phyloP scores from a whole-genome alignment of 2,797 vertebrate species.

The Peromyscus eremicus region DNA sequence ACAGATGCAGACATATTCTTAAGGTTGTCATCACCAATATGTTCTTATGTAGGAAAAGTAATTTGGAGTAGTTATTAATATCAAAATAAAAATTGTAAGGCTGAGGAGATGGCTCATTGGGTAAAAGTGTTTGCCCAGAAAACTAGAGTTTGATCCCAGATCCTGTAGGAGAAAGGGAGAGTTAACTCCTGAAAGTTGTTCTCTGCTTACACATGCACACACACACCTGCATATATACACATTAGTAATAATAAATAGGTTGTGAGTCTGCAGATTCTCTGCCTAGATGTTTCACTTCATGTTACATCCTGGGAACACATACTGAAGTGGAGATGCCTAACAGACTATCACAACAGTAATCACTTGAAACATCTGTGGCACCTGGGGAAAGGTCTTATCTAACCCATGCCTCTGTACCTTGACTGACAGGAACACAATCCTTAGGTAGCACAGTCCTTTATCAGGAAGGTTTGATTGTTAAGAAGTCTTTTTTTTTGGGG shows the following conservation, averaged over 20 bases:
- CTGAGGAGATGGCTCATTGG: not conserved
- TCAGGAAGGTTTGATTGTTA: not conserved
- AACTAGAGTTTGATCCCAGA: not conserved
- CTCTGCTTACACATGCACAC: not conserved
- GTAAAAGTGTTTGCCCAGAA: not conserved
- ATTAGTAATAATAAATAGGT: not conserved
- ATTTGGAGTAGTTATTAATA: too few species aligned
- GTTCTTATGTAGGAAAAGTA: too few species aligned
- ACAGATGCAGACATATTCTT: too few species aligned
- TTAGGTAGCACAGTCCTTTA: not conserved
- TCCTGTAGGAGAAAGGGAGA: not conserved
- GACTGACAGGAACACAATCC: not conserved
- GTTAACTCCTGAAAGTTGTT: too few species aligned
- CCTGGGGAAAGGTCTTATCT: not conserved
- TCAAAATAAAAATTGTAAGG: too few species aligned
- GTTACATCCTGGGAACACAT: conserved; percentile 16
- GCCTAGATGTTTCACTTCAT: conserved; percentile 17
- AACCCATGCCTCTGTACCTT: not conserved
- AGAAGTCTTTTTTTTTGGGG: not conserved
- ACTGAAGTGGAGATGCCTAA: not conserved
- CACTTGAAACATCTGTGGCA: not conserved
- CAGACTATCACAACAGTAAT: not conserved
- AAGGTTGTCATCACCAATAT: too few species aligned
- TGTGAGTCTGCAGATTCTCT: not conserved
- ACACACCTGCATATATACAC: not conserved